These are phyloP conservation scores for Simalia tracyae DNA, from an alignment of 2,797 vertebrate species.

Conservation along the genomic window DNA sequence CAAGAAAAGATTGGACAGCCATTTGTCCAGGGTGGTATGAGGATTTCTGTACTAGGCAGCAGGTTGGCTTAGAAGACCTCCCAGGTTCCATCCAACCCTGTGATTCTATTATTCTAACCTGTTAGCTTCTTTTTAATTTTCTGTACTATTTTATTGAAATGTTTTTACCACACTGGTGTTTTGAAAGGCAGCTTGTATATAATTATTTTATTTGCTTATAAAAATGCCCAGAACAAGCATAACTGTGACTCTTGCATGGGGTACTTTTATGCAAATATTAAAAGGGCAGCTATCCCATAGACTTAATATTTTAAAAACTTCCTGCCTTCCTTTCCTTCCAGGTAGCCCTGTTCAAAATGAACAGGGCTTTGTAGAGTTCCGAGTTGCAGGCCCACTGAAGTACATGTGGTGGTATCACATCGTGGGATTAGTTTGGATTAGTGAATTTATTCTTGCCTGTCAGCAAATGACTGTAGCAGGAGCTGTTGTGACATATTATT, in stretches of 20 bases:
- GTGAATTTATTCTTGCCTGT: constrained; percentile 95
- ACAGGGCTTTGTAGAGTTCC: constrained; percentile 88
- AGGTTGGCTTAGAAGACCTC: neutral
- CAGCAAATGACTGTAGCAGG: constrained; percentile 98
- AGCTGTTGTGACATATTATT: constrained; percentile 97
- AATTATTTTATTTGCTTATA: neutral
- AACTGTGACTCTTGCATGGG: neutral
- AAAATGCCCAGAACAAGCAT: neutral
- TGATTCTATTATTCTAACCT: no score
- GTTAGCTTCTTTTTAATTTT: neutral
- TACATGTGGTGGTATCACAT: constrained; percentile 97
- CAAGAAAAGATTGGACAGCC: neutral
- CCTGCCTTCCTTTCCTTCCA: constrained; percentile 63
- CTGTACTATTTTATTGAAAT: neutral
- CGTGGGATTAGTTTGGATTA: constrained; percentile 95
- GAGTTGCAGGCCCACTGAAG: constrained; percentile 83
- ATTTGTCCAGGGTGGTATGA: neutral
- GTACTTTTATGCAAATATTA: neutral
- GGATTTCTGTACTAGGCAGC: neutral
- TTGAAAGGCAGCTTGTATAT: neutral
- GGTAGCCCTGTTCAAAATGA: constrained; percentile 86
- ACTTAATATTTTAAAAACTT: constrained; percentile 27
- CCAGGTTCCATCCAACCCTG: neutral
- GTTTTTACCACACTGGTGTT: neutral
- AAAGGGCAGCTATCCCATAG: neutral